Evolutionary conservation across 2,113 vertebrate species (phyloP), one percentile per base, ranked within the genome.

Genomic region (Phycodurus eques): DNA sequence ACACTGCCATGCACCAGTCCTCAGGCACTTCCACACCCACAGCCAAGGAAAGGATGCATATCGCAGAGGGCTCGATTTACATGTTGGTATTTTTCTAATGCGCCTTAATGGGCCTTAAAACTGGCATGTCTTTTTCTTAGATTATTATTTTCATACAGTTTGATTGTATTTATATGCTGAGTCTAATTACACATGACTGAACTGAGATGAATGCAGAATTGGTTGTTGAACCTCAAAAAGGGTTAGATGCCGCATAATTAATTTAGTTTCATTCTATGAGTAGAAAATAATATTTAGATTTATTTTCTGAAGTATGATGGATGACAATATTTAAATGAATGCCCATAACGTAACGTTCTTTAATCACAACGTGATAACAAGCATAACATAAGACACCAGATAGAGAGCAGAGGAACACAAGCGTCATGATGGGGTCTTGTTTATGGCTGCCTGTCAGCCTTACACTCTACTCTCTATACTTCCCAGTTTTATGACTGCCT

Each of bases 11-110:
- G 13, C 62, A 33, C 49, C 62, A 33, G 79, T 79, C 77, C 79
- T 73, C 76, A 47, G 74, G 57, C 66, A 73, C 62, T 79, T 76
- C 67, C 1, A 19, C 77, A 60, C 33, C 68, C 73, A 78, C 51
- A 76, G 71, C 61, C 61, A 10, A 44, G 35, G 35, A 68, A 70
- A 63, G 42, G 67, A 42, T 74, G 44, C 44, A 73, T 71, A 70
- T 75, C 65, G 73, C 76, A 51, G 68, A 27, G 51, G 71, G 19
- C 61, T 43, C 13, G 10, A 65, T 65, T 65, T 73, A 49, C 67
- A 73, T 60, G 69, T 65, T 74, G 72, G 54, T 72, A 59, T 66
- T 79, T 69, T 64, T 79, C 19, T 80, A 68, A 46, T 56, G 65
- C 44, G 17, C 35, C 19, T 20, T 42, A 43, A 6, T 39, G 17